Evolutionary conservation across 2,113 vertebrate species (phyloP).

Genomic region (Centropristis striata): DNA sequence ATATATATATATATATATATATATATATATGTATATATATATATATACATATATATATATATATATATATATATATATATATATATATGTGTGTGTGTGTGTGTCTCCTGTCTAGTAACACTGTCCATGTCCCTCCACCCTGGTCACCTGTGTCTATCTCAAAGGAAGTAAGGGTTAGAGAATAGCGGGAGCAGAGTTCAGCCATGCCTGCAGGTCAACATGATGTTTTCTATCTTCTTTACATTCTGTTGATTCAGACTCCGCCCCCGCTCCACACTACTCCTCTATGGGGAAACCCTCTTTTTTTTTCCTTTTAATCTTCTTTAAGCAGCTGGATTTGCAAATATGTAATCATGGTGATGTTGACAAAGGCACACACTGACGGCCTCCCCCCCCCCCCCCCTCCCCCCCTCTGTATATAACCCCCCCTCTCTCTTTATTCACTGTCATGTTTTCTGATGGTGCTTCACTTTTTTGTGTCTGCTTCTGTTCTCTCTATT

Average conservation of each 20-base stretch:
- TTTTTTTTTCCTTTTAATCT: slow-evolving; percentile 37
- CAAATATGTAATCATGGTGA: slow-evolving; percentile 66
- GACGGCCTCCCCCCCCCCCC: slow-evolving; percentile 41
- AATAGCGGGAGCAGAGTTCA: slow-evolving; percentile 45
- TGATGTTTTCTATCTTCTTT: slow-evolving; percentile 10
- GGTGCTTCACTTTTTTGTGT: slow-evolving; percentile 58
- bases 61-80: not conserved
- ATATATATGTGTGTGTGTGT: too few species aligned
- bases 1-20: too few species aligned
- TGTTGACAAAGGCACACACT: slow-evolving; percentile 71
- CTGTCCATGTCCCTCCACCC: slow-evolving; percentile 64
- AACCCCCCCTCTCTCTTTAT: slow-evolving; percentile 38
- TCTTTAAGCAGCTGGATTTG: slow-evolving; percentile 78
- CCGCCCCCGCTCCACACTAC: slow-evolving; percentile 47
- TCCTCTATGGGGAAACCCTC: slow-evolving; percentile 35
- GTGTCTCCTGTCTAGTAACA: slow-evolving; percentile 66
- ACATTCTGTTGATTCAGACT: slow-evolving; percentile 9
- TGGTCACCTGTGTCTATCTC: slow-evolving; percentile 64
- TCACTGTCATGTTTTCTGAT: slow-evolving; percentile 61
- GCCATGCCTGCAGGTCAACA: slow-evolving; percentile 31
- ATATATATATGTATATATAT: too few species aligned
- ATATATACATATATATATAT: too few species aligned
- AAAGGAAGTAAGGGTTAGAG: slow-evolving; percentile 46
- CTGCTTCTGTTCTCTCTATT: slow-evolving; percentile 65
- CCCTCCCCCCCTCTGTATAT: slow-evolving; percentile 70